These are phyloP conservation scores for Nymphicus hollandicus DNA, from an alignment of 2,113 vertebrate genomes.

Conservation along the genomic window DNA sequence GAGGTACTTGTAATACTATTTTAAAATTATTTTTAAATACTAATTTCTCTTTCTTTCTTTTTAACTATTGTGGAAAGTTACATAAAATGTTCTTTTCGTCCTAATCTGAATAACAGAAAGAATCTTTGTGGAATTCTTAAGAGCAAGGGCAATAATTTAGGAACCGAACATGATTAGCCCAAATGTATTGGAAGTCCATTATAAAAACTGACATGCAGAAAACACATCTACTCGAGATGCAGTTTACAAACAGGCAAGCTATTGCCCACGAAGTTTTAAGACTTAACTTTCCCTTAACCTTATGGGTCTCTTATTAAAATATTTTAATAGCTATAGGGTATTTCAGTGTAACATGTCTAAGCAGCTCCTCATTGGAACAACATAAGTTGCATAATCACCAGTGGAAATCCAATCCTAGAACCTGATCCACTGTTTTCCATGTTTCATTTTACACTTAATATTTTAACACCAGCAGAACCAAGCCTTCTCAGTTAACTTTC, in stretches of 20 bases:
- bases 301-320: background rate
- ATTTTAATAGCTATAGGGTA: background rate
- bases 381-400: background rate
- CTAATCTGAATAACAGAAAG: background rate
- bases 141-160: background rate
- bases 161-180: background rate
- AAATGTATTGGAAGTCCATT: background rate
- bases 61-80: background rate
- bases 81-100: background rate
- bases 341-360: background rate
- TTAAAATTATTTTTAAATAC: background rate
- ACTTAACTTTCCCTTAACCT: background rate
- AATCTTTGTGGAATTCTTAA: background rate
- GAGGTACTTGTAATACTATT: background rate
- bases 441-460: conserved; percentile 52
- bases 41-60: background rate
- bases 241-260: background rate
- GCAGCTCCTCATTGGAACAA: background rate
- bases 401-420: conserved; percentile 27
- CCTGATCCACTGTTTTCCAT: conserved; percentile 23
- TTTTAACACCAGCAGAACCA: conserved; percentile 24
- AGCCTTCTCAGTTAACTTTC: background rate
- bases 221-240: background rate
- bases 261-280: background rate
- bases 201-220: background rate